These are phyloP conservation scores for Frieseomelitta varia DNA, from an alignment of 1,140 invertebrate species.

Conservation along the genomic window DNA sequence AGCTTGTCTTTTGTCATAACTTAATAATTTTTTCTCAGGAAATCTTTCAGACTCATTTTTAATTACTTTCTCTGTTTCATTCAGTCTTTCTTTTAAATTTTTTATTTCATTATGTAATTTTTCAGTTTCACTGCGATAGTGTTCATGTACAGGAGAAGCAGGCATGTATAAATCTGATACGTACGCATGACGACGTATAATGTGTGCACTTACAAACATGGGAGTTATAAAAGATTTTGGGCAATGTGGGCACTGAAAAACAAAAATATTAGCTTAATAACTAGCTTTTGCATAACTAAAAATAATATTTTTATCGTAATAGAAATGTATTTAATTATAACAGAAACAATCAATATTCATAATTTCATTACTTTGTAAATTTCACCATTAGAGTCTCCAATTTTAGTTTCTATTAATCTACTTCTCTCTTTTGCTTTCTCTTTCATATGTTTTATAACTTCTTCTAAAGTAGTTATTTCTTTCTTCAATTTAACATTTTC, in stretches of 20 bases:
- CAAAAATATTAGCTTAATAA: not conserved
- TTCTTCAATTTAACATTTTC: slow-evolving; percentile 77
- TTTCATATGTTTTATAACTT: slow-evolving; percentile 63
- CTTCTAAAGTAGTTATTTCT: slow-evolving; percentile 59
- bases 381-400: slow-evolving; percentile 74
- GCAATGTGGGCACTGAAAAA: slow-evolving; percentile 77
- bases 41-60: slow-evolving; percentile 76
- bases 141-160: slow-evolving; percentile 71
- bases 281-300: not conserved
- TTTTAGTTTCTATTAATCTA: slow-evolving; percentile 72
- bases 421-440: slow-evolving; percentile 72
- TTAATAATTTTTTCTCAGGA: slow-evolving; percentile 64
- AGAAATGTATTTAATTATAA: not conserved
- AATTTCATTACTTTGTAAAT: slow-evolving; percentile 75
- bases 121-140: slow-evolving; percentile 81
- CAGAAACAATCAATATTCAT: not conserved
- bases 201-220: slow-evolving; percentile 75
- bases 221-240: slow-evolving; percentile 78
- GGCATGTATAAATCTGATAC: slow-evolving; percentile 47
- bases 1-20: slow-evolving; percentile 58
- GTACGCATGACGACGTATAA: slow-evolving; percentile 74
- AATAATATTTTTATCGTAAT: not conserved
- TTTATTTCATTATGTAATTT: slow-evolving; percentile 84
- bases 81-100: slow-evolving; percentile 83
- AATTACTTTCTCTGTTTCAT: slow-evolving; percentile 83